Percentiles rank a stretch among this genome's conserved stretches.
Conservation (phyloP, 2,113 vertebrate species). For the Grammomys dolichurus region DNA sequence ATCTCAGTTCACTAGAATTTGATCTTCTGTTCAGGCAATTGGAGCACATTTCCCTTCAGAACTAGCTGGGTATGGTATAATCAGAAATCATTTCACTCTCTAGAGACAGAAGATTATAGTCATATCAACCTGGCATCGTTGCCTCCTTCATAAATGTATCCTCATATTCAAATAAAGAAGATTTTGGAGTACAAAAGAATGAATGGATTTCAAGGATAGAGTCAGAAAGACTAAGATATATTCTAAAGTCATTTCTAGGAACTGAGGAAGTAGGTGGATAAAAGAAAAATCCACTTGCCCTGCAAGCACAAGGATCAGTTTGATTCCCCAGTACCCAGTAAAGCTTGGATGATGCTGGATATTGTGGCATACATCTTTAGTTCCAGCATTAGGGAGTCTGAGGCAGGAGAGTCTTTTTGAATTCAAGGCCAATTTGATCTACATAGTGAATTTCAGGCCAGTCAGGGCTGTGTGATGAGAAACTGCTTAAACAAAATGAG, state of each 20-base stretch:
- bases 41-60: not conserved
- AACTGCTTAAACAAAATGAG: too few species aligned
- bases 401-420: not conserved
- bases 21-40: not conserved
- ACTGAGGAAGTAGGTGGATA: not conserved
- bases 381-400: not conserved
- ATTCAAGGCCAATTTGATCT: not conserved
- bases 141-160: constrained; percentile 4
- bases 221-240: not conserved
- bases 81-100: not conserved
- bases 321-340: too few species aligned
- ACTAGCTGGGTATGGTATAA: not conserved
- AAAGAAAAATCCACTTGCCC: not conserved
- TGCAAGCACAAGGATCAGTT: not conserved
- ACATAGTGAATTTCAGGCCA: not conserved
- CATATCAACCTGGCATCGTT: not conserved
- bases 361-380: not conserved
- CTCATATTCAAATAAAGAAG: constrained; percentile 59
- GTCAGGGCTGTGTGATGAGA: not conserved
- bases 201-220: not conserved
- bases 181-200: constrained; percentile 36
- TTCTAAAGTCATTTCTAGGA: not conserved
- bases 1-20: constrained; percentile 38
- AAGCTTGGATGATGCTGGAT: not conserved
- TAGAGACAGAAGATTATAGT: constrained; percentile 25